Base-by-base conservation (phyloP, 2,888 invertebrate genomes). In the Caenorhabditis plicata region DNA sequence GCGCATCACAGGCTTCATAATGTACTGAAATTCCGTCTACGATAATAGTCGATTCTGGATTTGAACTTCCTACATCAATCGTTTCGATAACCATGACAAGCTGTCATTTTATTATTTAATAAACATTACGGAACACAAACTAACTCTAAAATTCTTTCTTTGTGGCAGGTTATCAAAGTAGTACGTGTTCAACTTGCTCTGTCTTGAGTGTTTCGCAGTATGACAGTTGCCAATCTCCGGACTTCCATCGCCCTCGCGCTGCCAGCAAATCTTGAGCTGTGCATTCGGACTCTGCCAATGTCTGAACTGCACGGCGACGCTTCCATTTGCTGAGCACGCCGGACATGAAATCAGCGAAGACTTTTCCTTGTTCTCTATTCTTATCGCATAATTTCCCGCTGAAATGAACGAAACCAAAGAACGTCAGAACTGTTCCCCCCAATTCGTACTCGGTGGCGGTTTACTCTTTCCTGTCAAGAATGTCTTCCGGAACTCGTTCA, bases 211-310 rank as follows among this genome's bases (percentile, higher is more conserved):
- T 26, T 47, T 39, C 1, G 67, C 64, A 31, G 55, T 35, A 40
- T 63, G 63, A 32, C 70, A 70, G 42, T 64, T 58, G 29, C 57
- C 67, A 2, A 44, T 31, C 8, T 39, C 42, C 20, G 56, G 50
- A 26, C 47, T 55, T 22, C 58, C 63, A 29, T 65, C 57, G 17
- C 56, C 57, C 27, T 53, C 60, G 17, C 40, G 20, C 15, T 55
- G 50, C 69, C 69, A 71, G 36, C 71, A 71, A 4, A 71, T 40
- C 22, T 56, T 54, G 13, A 66, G 52, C 43, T 53, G 53, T 4
- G 71, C 65, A 9, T 66, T 64, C 3, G 71, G 66, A 51, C 57
- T 64, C 46, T 71, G 71, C 71, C 71, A 71, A 36, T 71, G 67
- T 44, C 71, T 71, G 47, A 63, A 68, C 44, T 63, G 54, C 27